Conservation (phyloP, 2,888 invertebrate species). For the Lissonota sp. region DNA sequence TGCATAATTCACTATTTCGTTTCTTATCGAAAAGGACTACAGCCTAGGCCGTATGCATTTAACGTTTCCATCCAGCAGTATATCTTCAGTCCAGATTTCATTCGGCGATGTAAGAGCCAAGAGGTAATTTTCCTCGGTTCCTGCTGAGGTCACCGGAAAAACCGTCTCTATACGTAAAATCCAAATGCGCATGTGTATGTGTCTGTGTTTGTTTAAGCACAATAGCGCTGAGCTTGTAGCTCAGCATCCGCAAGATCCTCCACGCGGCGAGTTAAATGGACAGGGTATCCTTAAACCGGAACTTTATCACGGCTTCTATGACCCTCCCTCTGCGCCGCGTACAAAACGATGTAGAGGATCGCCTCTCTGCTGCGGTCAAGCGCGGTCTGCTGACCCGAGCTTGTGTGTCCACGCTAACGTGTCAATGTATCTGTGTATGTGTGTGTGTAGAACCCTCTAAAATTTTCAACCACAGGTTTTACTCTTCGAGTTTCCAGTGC, state of each 20-base stretch:
- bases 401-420: not conserved
- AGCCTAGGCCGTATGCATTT: too few species aligned
- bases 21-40: too few species aligned
- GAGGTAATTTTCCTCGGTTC: not conserved
- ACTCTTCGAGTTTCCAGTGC: slow-evolving; percentile 10
- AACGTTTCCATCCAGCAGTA: too few species aligned
- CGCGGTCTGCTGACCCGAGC: slow-evolving; percentile 57
- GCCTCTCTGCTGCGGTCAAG: slow-evolving; percentile 64
- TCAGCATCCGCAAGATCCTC: slow-evolving; percentile 32
- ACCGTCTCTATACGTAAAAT: not conserved
- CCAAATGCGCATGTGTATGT: not conserved
- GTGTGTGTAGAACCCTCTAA: slow-evolving; percentile 6
- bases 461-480: slow-evolving; percentile 28
- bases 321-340: slow-evolving; percentile 61
- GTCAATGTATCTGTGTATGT: slow-evolving; percentile 10
- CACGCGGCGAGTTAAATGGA: slow-evolving; percentile 65
- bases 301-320: slow-evolving; percentile 74
- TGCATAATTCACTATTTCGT: slow-evolving; percentile 8
- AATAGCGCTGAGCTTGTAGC: slow-evolving; percentile 9
- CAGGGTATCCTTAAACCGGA: slow-evolving; percentile 75
- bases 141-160: slow-evolving; percentile 7
- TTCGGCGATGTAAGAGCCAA: too few species aligned
- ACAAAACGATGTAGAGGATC: not conserved
- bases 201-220: not conserved
- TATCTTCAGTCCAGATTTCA: too few species aligned